phyloP scores from a whole-genome alignment of 2,888 invertebrate species.

The Cantharis rufa region DNA sequence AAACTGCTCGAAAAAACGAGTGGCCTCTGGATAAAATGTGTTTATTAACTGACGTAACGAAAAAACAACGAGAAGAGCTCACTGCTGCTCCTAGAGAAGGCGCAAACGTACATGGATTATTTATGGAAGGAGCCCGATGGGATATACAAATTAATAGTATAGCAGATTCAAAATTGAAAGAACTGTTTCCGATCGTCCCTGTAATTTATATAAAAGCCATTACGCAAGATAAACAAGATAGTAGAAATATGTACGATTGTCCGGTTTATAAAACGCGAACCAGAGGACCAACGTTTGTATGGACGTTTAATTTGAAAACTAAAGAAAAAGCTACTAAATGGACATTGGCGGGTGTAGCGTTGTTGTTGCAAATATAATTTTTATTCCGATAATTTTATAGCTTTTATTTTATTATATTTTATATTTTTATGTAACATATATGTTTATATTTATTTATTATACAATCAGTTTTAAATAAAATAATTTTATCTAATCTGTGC shows the following conservation, averaged over 20 bases:
- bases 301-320: constrained; percentile 93
- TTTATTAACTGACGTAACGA: constrained; percentile 92
- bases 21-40: constrained; percentile 97
- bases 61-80: constrained; percentile 83
- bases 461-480: not conserved
- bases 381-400: not conserved
- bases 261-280: constrained; percentile 90
- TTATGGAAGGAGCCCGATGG: constrained; percentile 95
- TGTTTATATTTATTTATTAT: not conserved
- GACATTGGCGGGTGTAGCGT: constrained; percentile 91
- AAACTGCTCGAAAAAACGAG: constrained; percentile 92
- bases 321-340: constrained; percentile 88
- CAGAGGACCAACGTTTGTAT: constrained; percentile 90
- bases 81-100: constrained; percentile 87
- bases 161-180: constrained; percentile 83
- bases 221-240: constrained; percentile 87
- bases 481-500: not conserved
- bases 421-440: not conserved
- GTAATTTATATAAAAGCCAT: constrained; percentile 87
- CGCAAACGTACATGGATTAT: constrained; percentile 85
- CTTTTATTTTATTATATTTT: not conserved
- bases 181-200: constrained; percentile 88
- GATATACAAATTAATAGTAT: constrained; percentile 78
- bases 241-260: constrained; percentile 86
- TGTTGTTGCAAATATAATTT: constrained; percentile 78